Conservation (phyloP, 2,888 invertebrate genomes). For the Conchocele bisecta region DNA sequence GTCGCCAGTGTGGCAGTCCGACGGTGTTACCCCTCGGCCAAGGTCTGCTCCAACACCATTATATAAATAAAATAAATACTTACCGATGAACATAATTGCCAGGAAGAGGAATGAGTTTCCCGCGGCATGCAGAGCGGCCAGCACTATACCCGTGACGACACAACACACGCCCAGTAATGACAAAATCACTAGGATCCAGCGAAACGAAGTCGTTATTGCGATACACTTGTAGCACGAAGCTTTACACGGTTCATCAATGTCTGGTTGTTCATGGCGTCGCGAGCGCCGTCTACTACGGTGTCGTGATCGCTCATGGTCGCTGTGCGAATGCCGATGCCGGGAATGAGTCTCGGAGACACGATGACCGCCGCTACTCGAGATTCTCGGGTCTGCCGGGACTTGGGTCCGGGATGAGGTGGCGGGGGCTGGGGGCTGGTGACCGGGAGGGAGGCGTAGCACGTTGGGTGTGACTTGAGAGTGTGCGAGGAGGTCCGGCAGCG, state of each 20-base stretch:
- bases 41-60: no score
- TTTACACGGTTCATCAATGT: conserved; percentile 64
- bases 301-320: conserved; percentile 54
- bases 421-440: no score
- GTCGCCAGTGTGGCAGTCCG: no score
- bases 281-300: conserved; percentile 62
- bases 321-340: conserved; percentile 61
- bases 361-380: conserved; percentile 42
- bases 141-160: conserved; percentile 80
- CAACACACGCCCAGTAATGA: conserved; percentile 80
- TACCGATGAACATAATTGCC: conserved; percentile 82
- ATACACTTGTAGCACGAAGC: conserved; percentile 77
- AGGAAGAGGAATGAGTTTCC: conserved; percentile 79
- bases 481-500: conserved; percentile 75
- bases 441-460: conserved; percentile 28
- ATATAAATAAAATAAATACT: no score
- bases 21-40: no score
- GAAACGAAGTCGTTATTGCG: conserved; percentile 77
- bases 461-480: conserved; percentile 71
- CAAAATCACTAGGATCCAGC: conserved; percentile 79
- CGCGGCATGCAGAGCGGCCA: conserved; percentile 79
- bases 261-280: conserved; percentile 23
- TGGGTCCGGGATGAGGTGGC: conserved; percentile 33
- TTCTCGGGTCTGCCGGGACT: conserved; percentile 34
- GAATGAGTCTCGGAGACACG: conserved; percentile 46